phyloP scores from a whole-genome alignment of 2,113 vertebrate species.

The Brachyhypopomus gauderio region DNA sequence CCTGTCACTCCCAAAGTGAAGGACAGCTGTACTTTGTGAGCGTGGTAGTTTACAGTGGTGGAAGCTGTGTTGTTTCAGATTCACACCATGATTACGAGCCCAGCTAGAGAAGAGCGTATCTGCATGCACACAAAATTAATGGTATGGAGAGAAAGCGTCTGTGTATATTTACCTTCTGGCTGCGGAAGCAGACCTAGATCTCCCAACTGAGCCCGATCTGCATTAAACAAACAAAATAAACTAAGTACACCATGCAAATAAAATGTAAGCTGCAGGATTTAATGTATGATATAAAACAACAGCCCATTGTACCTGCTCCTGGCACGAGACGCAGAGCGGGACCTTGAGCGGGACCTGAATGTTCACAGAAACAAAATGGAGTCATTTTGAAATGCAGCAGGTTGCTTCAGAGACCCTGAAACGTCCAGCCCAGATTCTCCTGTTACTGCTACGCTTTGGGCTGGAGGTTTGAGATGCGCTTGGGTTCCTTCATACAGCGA shows the following conservation, averaged over 20 bases:
- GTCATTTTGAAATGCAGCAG: background rate
- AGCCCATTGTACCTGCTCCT: constrained; percentile 76
- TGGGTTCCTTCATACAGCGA: too few species aligned
- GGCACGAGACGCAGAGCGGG: constrained; percentile 79
- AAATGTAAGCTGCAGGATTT: background rate
- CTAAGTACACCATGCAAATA: background rate
- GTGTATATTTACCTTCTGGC: constrained; percentile 53
- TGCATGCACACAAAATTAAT: too few species aligned
- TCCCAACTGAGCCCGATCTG: constrained; percentile 58
- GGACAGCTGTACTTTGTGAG: background rate
- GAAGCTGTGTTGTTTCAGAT: background rate
- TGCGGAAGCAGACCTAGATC: constrained; percentile 61
- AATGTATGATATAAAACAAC: background rate
- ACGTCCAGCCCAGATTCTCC: too few species aligned
- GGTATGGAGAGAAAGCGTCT: too few species aligned
- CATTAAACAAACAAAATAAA: background rate
- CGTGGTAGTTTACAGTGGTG: background rate
- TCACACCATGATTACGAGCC: background rate
- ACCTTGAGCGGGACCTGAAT: constrained; percentile 78
- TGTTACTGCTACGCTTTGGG: too few species aligned
- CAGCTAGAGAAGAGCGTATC: background rate
- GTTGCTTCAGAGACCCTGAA: too few species aligned
- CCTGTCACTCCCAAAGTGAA: background rate
- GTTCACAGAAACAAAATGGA: constrained; percentile 2
- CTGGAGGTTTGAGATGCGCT: too few species aligned